Base-by-base conservation (phyloP, 2,888 invertebrate species). In the Elysia crispata region DNA sequence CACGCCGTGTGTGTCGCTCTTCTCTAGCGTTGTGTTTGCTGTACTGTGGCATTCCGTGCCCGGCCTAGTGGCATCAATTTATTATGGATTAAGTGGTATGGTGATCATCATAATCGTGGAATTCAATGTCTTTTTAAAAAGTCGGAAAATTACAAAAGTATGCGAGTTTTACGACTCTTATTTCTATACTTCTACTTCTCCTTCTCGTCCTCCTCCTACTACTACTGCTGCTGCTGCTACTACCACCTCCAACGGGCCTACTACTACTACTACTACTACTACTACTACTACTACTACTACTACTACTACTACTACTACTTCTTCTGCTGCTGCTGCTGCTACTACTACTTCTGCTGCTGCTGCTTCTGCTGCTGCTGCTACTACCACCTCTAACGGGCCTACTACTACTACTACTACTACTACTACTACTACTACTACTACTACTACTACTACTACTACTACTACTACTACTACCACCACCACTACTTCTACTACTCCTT, bases 381-480 rank as follows among this genome's bases (percentile, higher is more conserved):
- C 69, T 69, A n/a, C n/a, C n/a, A n/a, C n/a, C n/a, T n/a, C n/a
- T n/a, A n/a, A n/a, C n/a, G n/a, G n/a, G n/a, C n/a, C n/a, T n/a
- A 69, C 69, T 69, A 69, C 69, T 69, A 33, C 69, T 33, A 69
- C 69, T 69, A 33, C 69, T 69, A 33, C 69, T 33, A 69, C 41
- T 69, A 33, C 69, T 69, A 33, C 69, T 69, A 33, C 41, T 69
- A 69, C 69, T 69, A 69, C 69, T 33, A 69, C 69, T 69, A 69
- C 69, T 69, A 33, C 41, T 33, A 33, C 69, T 33, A 69, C 41
- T 33, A 69, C 41, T 67, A 67, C 67, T 67, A 67, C 31, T 67
- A 31, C 66, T 66, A 25, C 66, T 66, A 66, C 66, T 66, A 66
- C 25, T 66, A 66, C 23, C 25, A 66, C 66, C 30, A 25, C 25